Evolutionary conservation across 2,888 invertebrate genomes (phyloP), one percentile per base, ranked within the genome.

Genomic region (Drosophila eohydei): DNA sequence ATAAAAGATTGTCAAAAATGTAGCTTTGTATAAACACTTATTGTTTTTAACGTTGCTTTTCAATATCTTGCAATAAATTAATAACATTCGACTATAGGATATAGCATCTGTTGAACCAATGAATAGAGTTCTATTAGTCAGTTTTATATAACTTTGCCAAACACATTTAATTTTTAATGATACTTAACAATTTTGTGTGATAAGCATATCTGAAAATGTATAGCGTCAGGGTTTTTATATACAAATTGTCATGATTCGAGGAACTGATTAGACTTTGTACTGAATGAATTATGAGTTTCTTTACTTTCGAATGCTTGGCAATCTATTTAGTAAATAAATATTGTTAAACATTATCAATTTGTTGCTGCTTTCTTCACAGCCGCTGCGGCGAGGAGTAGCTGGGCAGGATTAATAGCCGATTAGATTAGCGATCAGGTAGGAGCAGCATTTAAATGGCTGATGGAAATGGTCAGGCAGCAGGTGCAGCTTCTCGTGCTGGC

Each of bases 391-490:
- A 56, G 21, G n/a, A 40, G 55, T 36, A 71, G 46, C 67, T 52
- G 74, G 71, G 44, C 51, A 67, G 62, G 51, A 67, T 43, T 44
- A 67, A 41, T 38, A 61, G 76, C 54, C 75, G 72, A 38, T 32
- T 56, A 66, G 54, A 16, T 32, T 40, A 73, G 48, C 77, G 36
- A 72, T 69, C 61, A 69, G 71, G 59, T 65, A 71, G 76, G 55
- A 69, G 66, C 69, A 71, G 46, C 78, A 55, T 52, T 70, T 88
- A 90, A 90, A 91, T 91, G 91, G 91, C 92, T 80, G 91, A 91
- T 89, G 91, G 90, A 72, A 91, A 91, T 89, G 89, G 86, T 76
- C 81, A 83, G 82, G 71, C 88, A 82, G 81, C 86, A 80, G 83
- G 88, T 84, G 91, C 90, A 83, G 85, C 90, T 88, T 90, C 91